Base-by-base conservation (phyloP, 2,113 vertebrate genomes). In the Mirza zaza region DNA sequence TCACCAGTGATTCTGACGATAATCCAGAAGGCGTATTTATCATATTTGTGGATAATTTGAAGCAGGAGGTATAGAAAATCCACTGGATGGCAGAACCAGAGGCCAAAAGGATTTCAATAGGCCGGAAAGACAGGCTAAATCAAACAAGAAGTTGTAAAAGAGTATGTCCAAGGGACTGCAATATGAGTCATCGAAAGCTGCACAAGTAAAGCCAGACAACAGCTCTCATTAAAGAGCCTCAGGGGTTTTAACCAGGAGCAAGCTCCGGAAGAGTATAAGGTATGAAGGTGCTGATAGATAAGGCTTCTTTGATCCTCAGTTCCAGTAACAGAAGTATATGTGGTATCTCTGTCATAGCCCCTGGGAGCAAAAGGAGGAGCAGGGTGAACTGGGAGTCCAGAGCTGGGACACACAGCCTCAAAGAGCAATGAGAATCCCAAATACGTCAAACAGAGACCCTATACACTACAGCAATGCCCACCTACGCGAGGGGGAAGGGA, bases 271-370 rank as follows among this genome's bases (percentile, higher is more conserved):
- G n/a, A 55, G 71, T 61, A 14, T 59, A 67, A 81, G 57, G 59
- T 55, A 29, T 50, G 39, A 61, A 80, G 39, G 23, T 55, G 70
- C 39, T 3, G 2, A 39, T 25, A n/a, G 29, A 57, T 57, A 76
- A 82, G 63, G 18, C 39, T 32, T 52, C 86, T 97, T 85, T 95
- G 89, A 89, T 81, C 84, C 93, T 14, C 6, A 25, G 18, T 27
- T 65, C 21, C 34, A 20, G 63, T 8, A 63, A 75, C 52, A 82
- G 67, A 87, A 59, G 55, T 45, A 63, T 27, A 63, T 27, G 25
- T 1, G 70, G 71, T n/a, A 5, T 83, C 39, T 32, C 3, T 42
- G 15, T 79, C 34, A 42, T 25, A 32, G 55, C 42, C 57, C 61
- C 48, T 89, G 67, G 67, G 65, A 68, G 25, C 4, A 63, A 20